Base-by-base conservation (phyloP, 2,888 invertebrate genomes). In the Sepioteuthis lessoniana region DNA sequence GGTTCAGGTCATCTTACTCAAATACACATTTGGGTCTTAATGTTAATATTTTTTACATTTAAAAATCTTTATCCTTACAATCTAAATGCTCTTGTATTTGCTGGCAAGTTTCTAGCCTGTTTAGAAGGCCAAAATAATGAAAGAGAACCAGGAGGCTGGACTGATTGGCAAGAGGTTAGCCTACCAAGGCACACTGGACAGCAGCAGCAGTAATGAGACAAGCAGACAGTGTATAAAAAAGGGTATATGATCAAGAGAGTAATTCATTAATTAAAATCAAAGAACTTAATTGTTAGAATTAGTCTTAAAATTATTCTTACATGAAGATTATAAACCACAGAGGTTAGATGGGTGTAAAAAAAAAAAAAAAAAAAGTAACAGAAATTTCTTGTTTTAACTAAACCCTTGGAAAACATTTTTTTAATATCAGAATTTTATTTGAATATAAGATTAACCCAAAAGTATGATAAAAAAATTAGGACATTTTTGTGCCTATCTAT, bases 71-170 rank as follows among this genome's bases (percentile, higher is more conserved):
- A 16, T 31, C 76, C n/a, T 76, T 76, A 76, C 16, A 31, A 76
- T 76, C 76, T 76, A n/a, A n/a, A 76, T 76, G 76, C n/a, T 31
- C 76, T 76, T n/a, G 76, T 16, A 42, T 42, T 76, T 76, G 76
- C n/a, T 76, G 76, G 76, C 76, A 76, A 76, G n/a, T 76, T 16
- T 10, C 76, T 76, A n/a, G 76, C 76, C 76, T 76, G n/a, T 16
- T 76, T 4, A 76, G 19, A 76, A 35, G 35, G 76, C n/a, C 76
- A n/a, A 21, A 76, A 35, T 76, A 76, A 76, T 76, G 76, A n/a
- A 76, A 76, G 76, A 76, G 76, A 76, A 76, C n/a, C 76, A n/a
- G 76, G 76, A 76, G 76, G 76, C n/a, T 76, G 76, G 76, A 76
- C n/a, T 76, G 35, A 76, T 76, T 76, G 76, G 76, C 76, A 76